Evolutionary conservation across 2,888 invertebrate genomes (phyloP), one percentile per base, ranked within the genome.

Genomic region (Zhuqinia jingwanae): DNA sequence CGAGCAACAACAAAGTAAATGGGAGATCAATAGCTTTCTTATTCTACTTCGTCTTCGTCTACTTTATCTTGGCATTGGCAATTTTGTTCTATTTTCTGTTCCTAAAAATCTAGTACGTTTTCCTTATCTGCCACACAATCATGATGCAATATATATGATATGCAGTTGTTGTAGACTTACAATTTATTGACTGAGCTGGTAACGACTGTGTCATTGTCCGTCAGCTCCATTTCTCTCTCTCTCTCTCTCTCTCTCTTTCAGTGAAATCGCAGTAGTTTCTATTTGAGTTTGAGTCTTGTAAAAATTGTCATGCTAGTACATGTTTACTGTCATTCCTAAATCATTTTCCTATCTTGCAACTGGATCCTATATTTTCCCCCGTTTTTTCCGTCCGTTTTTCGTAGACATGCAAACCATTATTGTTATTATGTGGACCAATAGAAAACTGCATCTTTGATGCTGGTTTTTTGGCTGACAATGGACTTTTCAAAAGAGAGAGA

Each of bases 1-100:
- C n/a, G 45, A 15, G 20, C 76, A 63, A 50, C 27, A 60, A 77
- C 5, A 77, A 78, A 78, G 63, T 78, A 47, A 63, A 78, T 78
- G 8, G 3, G 30, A 78, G 45, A 63, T 78, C 60, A 78, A 78
- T 65, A 63, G 47, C 60, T 45, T 27, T 36, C 63, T 65, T 65
- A 36, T 76, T 58, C n/a, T n/a, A n/a, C n/a, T n/a, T n/a, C n/a
- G n/a, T n/a, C n/a, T n/a, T n/a, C n/a, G n/a, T n/a, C n/a, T n/a
- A n/a, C n/a, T n/a, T n/a, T n/a, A n/a, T n/a, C n/a, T 27, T 76
- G 75, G 22, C 56, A 60, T 76, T 77, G 60, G 22, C 30, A 75
- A 76, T 56, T 36, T 76, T 56, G 20, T 20, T n/a, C 13, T 20
- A 30, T 75, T 30, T 36, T n/a, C 73, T 50, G 1, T n/a, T 56